Conservation (phyloP, 2,113 vertebrate genomes). For the Lepus timidus region DNA sequence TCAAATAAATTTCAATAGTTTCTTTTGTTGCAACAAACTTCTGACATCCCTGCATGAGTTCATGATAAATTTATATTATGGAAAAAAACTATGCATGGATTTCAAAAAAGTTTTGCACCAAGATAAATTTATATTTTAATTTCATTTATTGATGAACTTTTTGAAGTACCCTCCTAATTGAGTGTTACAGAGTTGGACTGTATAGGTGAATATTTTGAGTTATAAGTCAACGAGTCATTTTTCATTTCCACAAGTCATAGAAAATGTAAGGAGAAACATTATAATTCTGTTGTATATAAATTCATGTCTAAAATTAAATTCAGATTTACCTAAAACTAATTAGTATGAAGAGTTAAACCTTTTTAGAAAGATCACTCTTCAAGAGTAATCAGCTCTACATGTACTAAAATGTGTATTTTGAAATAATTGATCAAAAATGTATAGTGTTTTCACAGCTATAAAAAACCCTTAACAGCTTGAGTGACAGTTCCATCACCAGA, state of each 20-base stretch:
- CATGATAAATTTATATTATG: no score
- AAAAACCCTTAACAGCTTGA: not conserved
- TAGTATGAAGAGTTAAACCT: constrained; percentile 13
- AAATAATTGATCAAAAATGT: not conserved
- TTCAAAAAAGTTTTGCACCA: no score
- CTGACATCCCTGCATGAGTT: no score
- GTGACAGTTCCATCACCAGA: not conserved
- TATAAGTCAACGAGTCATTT: not conserved
- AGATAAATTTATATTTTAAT: no score
- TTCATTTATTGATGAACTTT: no score
- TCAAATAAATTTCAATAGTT: no score
- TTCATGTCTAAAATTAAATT: constrained; percentile 43
- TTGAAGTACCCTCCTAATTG: not conserved
- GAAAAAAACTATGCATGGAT: no score
- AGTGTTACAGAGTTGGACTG: not conserved
- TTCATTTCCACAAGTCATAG: not conserved
- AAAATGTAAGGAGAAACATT: not conserved
- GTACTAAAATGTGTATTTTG: not conserved
- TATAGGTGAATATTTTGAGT: not conserved
- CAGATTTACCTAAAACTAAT: not conserved
- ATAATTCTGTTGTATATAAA: not conserved
- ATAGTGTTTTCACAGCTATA: not conserved
- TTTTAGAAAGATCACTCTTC: not conserved
- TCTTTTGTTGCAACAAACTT: no score
- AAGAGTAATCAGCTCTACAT: not conserved